Evolutionary conservation across 2,113 vertebrate genomes (phyloP).

Genomic region (Acinonyx jubatus): DNA sequence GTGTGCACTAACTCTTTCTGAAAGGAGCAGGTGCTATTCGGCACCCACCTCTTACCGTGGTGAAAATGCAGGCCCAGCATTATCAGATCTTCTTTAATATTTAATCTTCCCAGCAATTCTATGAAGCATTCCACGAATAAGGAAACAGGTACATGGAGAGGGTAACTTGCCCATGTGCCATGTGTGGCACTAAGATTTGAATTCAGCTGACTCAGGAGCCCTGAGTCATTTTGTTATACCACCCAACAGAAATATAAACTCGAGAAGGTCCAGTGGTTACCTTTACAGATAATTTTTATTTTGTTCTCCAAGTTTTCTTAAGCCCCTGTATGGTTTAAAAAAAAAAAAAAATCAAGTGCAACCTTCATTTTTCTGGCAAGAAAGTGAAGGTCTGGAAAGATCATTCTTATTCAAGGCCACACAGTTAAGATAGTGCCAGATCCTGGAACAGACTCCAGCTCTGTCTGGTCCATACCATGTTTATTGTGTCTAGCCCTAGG

Average conservation of each 20-base stretch:
- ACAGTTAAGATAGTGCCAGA: neutral
- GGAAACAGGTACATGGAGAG: neutral
- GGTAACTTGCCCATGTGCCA: neutral
- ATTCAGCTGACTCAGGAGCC: neutral
- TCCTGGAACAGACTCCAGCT: neutral
- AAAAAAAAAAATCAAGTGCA: neutral
- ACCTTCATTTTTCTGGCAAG: neutral
- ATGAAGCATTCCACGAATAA: neutral
- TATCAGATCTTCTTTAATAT: neutral
- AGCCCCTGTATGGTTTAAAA: neutral
- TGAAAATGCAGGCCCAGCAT: neutral
- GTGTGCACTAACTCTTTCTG: neutral
- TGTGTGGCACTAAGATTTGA: neutral
- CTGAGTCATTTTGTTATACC: neutral
- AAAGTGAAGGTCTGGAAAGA: slow-evolving; percentile 1
- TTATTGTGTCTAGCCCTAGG: neutral
- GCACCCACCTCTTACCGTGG: neutral
- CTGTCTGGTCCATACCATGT: neutral
- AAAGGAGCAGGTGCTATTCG: neutral
- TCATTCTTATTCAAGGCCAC: neutral
- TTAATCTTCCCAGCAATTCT: neutral
- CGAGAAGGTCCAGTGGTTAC: neutral
- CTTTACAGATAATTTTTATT: neutral
- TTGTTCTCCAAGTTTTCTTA: slow-evolving; percentile 16
- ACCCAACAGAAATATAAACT: slow-evolving; percentile 6